A percentile compares a stretch with the other conserved stretches of the same genome.
Evolutionary conservation across 1,140 invertebrate genomes (phyloP).

Genomic region (Ruditapes philippinarum): DNA sequence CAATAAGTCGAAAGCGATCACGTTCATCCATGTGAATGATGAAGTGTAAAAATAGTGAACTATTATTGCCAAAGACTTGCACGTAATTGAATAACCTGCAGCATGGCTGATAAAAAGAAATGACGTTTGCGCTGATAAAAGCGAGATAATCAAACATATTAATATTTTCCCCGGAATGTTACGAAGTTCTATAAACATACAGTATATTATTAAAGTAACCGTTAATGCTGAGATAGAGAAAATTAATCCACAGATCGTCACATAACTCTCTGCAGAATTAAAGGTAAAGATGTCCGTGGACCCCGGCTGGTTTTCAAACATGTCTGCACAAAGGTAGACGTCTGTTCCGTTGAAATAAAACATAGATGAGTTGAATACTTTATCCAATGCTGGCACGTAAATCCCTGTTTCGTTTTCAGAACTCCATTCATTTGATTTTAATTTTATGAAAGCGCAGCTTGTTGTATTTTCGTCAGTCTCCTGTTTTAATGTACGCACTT

Average conservation of each 20-base stretch:
- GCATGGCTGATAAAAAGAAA: conserved; percentile 84
- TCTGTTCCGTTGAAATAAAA: conserved; percentile 19
- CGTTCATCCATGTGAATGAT: conserved; percentile 89
- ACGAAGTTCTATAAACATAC: conserved; percentile 84
- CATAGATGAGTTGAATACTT: background rate
- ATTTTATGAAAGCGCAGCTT: background rate
- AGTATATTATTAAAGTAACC: conserved; percentile 83
- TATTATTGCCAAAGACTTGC: conserved; percentile 83
- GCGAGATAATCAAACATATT: conserved; percentile 85
- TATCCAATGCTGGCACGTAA: background rate
- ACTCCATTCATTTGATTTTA: background rate
- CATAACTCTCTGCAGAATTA: conserved; percentile 55
- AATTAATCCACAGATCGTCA: conserved; percentile 71
- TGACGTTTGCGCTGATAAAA: conserved; percentile 86
- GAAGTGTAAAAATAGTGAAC: conserved; percentile 88
- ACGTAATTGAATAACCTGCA: conserved; percentile 18
- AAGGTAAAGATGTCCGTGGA: conserved; percentile 24
- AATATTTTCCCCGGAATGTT: conserved; percentile 88
- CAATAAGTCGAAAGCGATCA: conserved; percentile 89
- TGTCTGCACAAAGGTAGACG: conserved; percentile 29
- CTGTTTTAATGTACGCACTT: background rate
- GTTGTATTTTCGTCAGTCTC: background rate
- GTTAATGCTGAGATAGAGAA: conserved; percentile 73
- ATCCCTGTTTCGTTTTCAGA: conserved; percentile 17
- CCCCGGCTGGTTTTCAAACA: background rate